Base-by-base conservation (phyloP, 37 sponge, comb jelly and placozoan genomes). In the Agelas oroides region DNA sequence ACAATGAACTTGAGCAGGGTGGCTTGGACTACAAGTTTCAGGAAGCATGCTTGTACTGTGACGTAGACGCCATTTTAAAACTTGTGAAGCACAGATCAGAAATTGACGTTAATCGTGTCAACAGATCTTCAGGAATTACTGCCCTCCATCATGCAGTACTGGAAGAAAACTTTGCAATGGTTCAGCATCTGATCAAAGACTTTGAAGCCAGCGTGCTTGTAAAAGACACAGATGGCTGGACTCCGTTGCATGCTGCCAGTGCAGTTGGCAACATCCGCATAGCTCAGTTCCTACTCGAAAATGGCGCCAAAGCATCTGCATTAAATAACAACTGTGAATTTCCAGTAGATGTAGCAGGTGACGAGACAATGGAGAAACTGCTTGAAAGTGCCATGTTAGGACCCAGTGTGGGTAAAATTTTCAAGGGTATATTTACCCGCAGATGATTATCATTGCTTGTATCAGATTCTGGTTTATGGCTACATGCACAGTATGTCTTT, bases 161-260 rank as follows among this genome's bases (percentile, higher is more conserved):
- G 65, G 95, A 95, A 33, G 95, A 95, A 81, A 92, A 95, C 79
- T 91, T 88, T 82, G 71, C 81, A 1, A 58, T 95, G 40, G 87
- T 89, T 0, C 89, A 95, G 31, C 89, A 85, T 59, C 76, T 95
- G 17, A 85, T 95, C 17, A 88, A 74, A 46, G 92, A 92, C 65
- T 92, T 89, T 54, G 79, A 79, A 19, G 82, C 87, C 13, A 82
- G 89, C 68, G 36, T 95, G 25, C 82, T 92, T 31, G 31, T 83
- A 8, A 64, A 83, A 32, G 95, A 95, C 71, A 75, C 32, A 15
- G 95, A 95, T 71, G 95, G 95, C 18, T 95, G 92, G 92, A 86
- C 92, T 0, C 95, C 95, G 0, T 79, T 95, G 0, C 95, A 95
- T 70, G 95, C 95, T 40, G 95, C 95, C 18, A 92, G 92, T 89